Evolutionary conservation across 2,113 vertebrate genomes (phyloP), one percentile per base, ranked within the genome.

Genomic region (Vidua macroura): DNA sequence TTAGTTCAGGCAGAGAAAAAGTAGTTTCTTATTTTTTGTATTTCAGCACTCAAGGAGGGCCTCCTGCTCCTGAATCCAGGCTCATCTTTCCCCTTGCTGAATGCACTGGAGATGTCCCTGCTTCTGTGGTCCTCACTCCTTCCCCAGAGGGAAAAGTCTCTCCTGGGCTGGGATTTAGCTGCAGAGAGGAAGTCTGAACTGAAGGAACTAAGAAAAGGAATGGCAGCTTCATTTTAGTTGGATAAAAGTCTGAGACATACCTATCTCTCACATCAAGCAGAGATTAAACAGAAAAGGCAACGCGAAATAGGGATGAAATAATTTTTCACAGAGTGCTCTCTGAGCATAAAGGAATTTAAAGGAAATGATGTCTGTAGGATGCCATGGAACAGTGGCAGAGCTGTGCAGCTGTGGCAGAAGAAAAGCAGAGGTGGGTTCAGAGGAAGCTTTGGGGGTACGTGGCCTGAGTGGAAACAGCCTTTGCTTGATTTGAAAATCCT

Each of bases 251-350:
- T 52, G 39, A 60, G 49, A 49, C 56, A 59, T 53, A 55, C 59
- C 66, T 60, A 6, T 76, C 75, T 78, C 46, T 66, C 72, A 55
- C 64, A 83, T 90, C 86, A 83, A 86, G 72, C 6, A 3, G 63
- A 88, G 83, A 94, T 93, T 72, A 88, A 95, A 81, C 72, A 88
- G 60, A 86, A 78, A 30, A 93, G 44, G 62, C 77, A 91, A 68
- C 39, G 56, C 7, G 5, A 81, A 86, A 62, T 21, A 41, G 24
- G 30, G 86, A 46, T 68, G 53, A 69, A 93, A 72, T 73, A 19
- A 55, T 59, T 92, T 79, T 63, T 49, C 75, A 49, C n/a, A 25
- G 63, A 92, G 35, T 58, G 59, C 51, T 88, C 25, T 76, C 88
- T 90, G 72, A 92, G 51, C 49, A 48, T 46, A 83, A 33, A 41